Conservation (phyloP, 2,113 vertebrate genomes). For the Tautogolabrus adspersus region DNA sequence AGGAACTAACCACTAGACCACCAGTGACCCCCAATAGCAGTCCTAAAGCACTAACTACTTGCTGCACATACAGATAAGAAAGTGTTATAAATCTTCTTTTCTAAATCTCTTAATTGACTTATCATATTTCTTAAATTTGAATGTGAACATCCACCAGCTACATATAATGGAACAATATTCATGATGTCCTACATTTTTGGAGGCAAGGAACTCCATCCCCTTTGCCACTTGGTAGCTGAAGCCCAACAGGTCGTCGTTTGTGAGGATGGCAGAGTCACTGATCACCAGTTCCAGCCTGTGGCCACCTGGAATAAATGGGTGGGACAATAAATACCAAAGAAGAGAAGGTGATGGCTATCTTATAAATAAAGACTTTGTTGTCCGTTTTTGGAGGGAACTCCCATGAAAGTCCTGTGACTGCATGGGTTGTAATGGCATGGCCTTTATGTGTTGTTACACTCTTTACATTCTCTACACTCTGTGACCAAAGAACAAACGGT, state of each 20-base stretch:
- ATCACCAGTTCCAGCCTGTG: constrained; percentile 87
- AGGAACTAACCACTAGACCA: no score
- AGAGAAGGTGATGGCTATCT: background rate
- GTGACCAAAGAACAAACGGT: constrained; percentile 20
- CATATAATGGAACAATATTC: background rate
- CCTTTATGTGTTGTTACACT: constrained; percentile 21
- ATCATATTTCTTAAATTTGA: background rate
- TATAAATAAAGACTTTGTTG: constrained; percentile 40
- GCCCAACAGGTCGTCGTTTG: constrained; percentile 92
- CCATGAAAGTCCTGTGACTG: constrained; percentile 51
- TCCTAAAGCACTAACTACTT: no score
- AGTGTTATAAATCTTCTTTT: no score
- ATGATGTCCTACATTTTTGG: constrained; percentile 89
- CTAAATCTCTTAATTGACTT: background rate
- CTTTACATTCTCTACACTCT: constrained; percentile 6
- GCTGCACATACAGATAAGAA: background rate
- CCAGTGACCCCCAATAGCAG: no score
- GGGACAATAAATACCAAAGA: constrained; percentile 10
- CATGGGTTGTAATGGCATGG: constrained; percentile 14
- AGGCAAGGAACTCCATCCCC: constrained; percentile 98
- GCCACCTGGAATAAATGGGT: constrained; percentile 78
- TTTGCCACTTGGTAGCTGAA: constrained; percentile 98
- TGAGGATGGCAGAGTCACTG: constrained; percentile 91
- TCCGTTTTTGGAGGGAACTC: constrained; percentile 19
- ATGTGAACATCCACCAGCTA: background rate